These are phyloP conservation scores for Zosterops lateralis DNA, from an alignment of 2,113 vertebrate species.

Conservation along the genomic window DNA sequence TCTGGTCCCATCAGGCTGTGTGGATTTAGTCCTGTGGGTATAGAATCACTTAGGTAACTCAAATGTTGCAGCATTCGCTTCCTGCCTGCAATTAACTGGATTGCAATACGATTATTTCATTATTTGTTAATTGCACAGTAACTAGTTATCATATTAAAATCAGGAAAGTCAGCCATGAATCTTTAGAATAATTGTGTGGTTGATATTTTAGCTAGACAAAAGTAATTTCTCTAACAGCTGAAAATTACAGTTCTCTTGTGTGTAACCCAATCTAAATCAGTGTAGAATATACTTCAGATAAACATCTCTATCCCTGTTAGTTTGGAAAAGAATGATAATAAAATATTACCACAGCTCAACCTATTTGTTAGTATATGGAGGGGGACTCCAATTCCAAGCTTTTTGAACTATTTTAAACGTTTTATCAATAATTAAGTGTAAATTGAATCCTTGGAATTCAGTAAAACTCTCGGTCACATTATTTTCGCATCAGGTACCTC, in stretches of 20 bases:
- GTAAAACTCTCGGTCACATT: background rate
- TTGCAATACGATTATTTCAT: background rate
- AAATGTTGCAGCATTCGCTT: background rate
- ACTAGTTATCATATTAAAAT: background rate
- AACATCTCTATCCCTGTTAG: background rate
- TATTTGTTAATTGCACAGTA: background rate
- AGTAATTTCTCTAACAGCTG: background rate
- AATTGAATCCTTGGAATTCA: background rate
- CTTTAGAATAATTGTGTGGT: background rate
- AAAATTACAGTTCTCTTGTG: background rate
- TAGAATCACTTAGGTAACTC: background rate
- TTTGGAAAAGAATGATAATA: background rate
- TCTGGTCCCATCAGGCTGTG: background rate
- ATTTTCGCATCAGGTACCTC: background rate
- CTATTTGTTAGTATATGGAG: background rate
- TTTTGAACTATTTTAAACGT: background rate
- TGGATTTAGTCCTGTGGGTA: background rate
- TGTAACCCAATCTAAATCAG: background rate
- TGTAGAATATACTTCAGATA: background rate
- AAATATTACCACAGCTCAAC: background rate
- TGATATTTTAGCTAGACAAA: background rate
- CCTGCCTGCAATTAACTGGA: background rate
- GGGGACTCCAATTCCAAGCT: background rate
- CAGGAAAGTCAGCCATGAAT: background rate
- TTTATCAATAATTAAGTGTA: background rate